Evolutionary conservation across 1,140 invertebrate genomes (phyloP).

Genomic region (Nasonia vitripennis): DNA sequence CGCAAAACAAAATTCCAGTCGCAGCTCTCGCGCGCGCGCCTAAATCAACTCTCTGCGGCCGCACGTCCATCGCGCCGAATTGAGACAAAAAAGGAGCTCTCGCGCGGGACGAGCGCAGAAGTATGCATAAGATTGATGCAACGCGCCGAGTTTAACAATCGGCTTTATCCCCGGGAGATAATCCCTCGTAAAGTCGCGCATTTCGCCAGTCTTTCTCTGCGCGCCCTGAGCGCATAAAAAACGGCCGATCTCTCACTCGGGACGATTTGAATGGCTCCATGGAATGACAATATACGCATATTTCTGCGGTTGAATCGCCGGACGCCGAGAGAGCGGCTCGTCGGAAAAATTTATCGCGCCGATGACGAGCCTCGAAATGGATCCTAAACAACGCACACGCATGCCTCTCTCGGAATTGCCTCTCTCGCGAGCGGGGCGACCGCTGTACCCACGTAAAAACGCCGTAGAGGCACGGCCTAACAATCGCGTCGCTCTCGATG

Average conservation of each 20-base stretch:
- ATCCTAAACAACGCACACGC: not conserved
- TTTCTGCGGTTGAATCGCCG: not conserved
- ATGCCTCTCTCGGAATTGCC: not conserved
- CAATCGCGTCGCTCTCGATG: not conserved
- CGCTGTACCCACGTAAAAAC: not conserved
- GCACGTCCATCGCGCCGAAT: not conserved
- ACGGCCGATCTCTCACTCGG: constrained; percentile 13
- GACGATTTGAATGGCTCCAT: not conserved
- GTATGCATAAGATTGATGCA: constrained; percentile 29
- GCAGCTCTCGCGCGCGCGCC: not conserved
- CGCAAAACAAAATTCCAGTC: no score
- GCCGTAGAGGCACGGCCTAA: not conserved
- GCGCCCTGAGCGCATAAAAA: not conserved
- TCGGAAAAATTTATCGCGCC: constrained; percentile 34
- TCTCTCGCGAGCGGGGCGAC: not conserved
- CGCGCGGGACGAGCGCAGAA: not conserved
- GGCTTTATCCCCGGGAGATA: constrained; percentile 3
- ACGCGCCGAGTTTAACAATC: constrained; percentile 36
- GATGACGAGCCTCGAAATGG: constrained; percentile 31
- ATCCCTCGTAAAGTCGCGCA: constrained; percentile 41
- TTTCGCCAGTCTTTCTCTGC: not conserved
- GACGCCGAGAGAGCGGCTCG: not conserved
- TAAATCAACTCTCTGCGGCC: not conserved
- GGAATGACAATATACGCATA: constrained; percentile 11
- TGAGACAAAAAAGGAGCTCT: not conserved